phyloP scores from a whole-genome alignment of 2,888 invertebrate species.

The Tetranychus piercei region DNA sequence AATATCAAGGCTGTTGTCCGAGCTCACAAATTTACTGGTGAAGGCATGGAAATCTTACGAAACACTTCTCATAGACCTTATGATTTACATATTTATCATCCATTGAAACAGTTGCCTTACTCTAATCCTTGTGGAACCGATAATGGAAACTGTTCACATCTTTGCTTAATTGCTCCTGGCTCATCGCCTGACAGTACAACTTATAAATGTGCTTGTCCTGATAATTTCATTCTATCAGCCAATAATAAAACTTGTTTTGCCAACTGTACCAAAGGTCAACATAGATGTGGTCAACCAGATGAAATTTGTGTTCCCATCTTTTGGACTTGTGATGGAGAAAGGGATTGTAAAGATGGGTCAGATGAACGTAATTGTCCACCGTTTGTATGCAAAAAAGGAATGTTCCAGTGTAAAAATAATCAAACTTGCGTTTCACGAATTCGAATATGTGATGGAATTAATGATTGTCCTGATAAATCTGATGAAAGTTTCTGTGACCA shows the following conservation, averaged over 20 bases:
- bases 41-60: constrained; percentile 49
- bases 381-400: constrained; percentile 65
- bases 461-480: constrained; percentile 76
- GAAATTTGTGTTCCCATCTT: constrained; percentile 57
- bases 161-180: constrained; percentile 69
- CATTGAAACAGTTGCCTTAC: constrained; percentile 61
- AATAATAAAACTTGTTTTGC: constrained; percentile 74
- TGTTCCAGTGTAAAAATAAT: constrained; percentile 56
- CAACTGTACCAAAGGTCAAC: constrained; percentile 78
- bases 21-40: constrained; percentile 70
- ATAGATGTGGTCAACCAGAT: constrained; percentile 48
- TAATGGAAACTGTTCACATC: constrained; percentile 88
- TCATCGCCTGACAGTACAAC: constrained; percentile 44
- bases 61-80: constrained; percentile 89
- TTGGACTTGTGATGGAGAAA: constrained; percentile 76
- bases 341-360: constrained; percentile 65
- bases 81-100: constrained; percentile 79
- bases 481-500: constrained; percentile 58
- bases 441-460: constrained; percentile 71
- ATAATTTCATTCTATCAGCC: constrained; percentile 60
- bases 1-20: constrained; percentile 75
- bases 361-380: constrained; percentile 63
- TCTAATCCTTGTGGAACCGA: constrained; percentile 72
- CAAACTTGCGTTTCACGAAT: constrained; percentile 79
- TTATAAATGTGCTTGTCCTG: constrained; percentile 79